Conservation (phyloP, 1,140 invertebrate genomes). For the Eubasilissa regina region DNA sequence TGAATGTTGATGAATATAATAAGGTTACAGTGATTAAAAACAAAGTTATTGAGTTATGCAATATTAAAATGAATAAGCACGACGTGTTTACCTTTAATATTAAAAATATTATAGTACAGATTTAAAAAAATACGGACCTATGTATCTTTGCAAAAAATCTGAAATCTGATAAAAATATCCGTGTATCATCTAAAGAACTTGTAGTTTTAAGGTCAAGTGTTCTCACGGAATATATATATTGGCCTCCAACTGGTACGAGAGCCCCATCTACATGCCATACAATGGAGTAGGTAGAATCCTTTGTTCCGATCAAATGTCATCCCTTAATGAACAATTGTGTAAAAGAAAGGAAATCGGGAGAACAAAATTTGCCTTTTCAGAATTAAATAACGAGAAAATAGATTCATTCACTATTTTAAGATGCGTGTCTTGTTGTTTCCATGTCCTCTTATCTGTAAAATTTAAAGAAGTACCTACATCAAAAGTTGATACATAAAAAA, state of each 20-base stretch:
- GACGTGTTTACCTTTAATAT: no score
- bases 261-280: background rate
- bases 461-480: no score
- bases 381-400: constrained; percentile 11
- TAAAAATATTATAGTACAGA: no score
- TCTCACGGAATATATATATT: background rate
- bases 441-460: no score
- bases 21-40: no score
- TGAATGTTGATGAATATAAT: no score
- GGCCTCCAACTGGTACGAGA: background rate
- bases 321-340: constrained; percentile 37
- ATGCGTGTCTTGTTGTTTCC: background rate
- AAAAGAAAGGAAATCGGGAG: constrained; percentile 4
- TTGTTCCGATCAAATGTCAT: constrained; percentile 45
- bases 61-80: no score
- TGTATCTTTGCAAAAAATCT: no score
- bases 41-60: no score
- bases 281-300: constrained; percentile 11
- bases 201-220: constrained; percentile 34
- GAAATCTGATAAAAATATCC: background rate
- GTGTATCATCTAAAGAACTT: constrained; percentile 18
- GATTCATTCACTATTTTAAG: background rate
- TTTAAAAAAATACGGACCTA: no score
- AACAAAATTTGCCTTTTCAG: constrained; percentile 29
- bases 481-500: no score